Base-by-base conservation (phyloP, 2,888 invertebrate genomes). In the Watsonalla cultraria region DNA sequence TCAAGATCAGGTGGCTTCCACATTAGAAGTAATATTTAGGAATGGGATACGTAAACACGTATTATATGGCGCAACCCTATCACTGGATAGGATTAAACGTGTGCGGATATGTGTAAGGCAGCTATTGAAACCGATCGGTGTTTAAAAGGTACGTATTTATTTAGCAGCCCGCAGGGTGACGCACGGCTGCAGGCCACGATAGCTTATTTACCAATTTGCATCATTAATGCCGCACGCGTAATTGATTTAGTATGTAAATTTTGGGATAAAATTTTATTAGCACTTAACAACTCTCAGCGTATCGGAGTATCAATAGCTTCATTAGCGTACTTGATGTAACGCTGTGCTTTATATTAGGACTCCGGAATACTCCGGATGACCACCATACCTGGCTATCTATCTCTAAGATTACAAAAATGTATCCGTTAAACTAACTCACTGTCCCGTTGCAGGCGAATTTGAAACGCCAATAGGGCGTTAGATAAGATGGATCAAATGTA, bases 201-300 rank as follows among this genome's bases (percentile, higher is more conserved):
- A 82, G 84, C 85, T 81, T 85, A 86, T 86, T 82, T 82, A 71
- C 78, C 85, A 83, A 86, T 86, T 87, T 86, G 82, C 84, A 87
- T 84, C 81, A 84, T 82, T 84, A 83, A 86, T 85, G 76, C 73
- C 69, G 68, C 60, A 66, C 67, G 70, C 78, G 71, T 84, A 84
- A 85, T 84, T 83, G 80, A 86, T 86, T 82, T 76, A 80, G 75
- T 80, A 81, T 83, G 80, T 78, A 80, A 84, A 84, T 84, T 66
- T 64, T 57, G 60, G 66, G 64, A 75, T 78, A 75, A 73, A 76
- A 74, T 75, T 70, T 78, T 76, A 66, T 65, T 61, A 55, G 54
- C 59, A 50, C 53, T 56, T 52, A 54, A 49, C 54, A 45, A 61
- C 49, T 58, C 58, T 58, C 57, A 57, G 47, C 53, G 53, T 48